Evolutionary conservation across 2,888 invertebrate species (phyloP).

Genomic region (Gnatocerus cornutus): DNA sequence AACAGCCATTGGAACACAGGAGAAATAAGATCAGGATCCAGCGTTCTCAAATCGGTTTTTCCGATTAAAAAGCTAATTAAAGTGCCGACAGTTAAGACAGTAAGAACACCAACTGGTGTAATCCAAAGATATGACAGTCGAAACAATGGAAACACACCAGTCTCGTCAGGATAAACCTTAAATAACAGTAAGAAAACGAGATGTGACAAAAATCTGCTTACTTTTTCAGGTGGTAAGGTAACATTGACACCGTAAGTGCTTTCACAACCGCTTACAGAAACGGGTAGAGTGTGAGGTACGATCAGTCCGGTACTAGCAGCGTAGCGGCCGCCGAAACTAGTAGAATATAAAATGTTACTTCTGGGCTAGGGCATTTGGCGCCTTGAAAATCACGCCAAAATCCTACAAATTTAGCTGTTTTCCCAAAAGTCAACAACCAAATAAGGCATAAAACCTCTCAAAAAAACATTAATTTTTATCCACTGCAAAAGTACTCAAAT

Average conservation of each 20-base stretch:
- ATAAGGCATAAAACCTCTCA: too few species aligned
- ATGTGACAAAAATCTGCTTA: neutral
- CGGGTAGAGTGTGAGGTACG: constrained; percentile 74
- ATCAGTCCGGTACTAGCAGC: constrained; percentile 77
- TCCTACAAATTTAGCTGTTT: too few species aligned
- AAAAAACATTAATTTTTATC: too few species aligned
- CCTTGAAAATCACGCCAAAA: too few species aligned
- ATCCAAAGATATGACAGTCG: constrained; percentile 89
- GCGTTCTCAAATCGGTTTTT: constrained; percentile 70
- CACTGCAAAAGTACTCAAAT: too few species aligned
- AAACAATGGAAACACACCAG: constrained; percentile 81
- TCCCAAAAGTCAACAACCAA: too few species aligned
- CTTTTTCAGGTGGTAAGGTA: constrained; percentile 58
- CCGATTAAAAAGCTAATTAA: constrained; percentile 77
- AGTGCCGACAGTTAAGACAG: constrained; percentile 80
- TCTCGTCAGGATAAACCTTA: constrained; percentile 68
- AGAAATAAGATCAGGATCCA: constrained; percentile 77
- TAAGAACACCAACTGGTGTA: constrained; percentile 80
- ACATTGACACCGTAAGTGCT: constrained; percentile 60
- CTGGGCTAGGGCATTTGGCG: neutral
- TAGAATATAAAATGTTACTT: too few species aligned
- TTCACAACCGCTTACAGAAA: constrained; percentile 71
- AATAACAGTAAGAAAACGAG: neutral
- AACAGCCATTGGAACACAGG: constrained; percentile 75
- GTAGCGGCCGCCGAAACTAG: constrained; percentile 81